Conservation (phyloP, 2,113 vertebrate species). For the Alexandromys fortis region DNA sequence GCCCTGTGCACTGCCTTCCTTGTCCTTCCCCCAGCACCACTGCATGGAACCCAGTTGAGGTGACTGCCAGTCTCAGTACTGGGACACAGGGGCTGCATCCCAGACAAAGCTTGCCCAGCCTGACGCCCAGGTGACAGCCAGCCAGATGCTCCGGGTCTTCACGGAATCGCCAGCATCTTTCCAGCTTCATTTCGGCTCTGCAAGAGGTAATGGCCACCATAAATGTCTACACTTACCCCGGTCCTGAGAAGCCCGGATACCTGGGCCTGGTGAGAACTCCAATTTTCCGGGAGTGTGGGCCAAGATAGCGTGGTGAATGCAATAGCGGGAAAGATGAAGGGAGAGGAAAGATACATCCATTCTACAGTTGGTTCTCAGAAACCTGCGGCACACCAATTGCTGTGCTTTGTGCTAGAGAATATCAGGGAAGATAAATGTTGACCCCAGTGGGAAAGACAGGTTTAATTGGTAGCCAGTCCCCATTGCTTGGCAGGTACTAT, state of each 20-base stretch:
- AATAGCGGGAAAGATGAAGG: fast-evolving
- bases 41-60: fast-evolving
- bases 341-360: fast-evolving
- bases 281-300: neutral
- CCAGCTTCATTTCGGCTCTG: neutral
- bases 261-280: neutral
- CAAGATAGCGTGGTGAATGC: neutral
- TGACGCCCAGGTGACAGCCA: neutral
- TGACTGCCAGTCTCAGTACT: neutral
- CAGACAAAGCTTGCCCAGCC: neutral
- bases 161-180: neutral
- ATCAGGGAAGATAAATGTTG: neutral
- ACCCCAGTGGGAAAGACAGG: neutral
- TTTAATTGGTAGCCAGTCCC: neutral
- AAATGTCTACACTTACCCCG: neutral
- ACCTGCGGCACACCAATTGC: fast-evolving
- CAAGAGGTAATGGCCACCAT: neutral
- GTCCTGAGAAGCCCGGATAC: no score
- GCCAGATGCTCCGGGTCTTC: neutral
- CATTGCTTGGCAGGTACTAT: neutral
- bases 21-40: neutral
- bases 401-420: neutral
- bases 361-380: neutral
- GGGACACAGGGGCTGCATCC: neutral
- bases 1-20: slow-evolving; percentile 51